phyloP scores from a whole-genome alignment of 2,797 vertebrate species.

The Capromys pilorides region DNA sequence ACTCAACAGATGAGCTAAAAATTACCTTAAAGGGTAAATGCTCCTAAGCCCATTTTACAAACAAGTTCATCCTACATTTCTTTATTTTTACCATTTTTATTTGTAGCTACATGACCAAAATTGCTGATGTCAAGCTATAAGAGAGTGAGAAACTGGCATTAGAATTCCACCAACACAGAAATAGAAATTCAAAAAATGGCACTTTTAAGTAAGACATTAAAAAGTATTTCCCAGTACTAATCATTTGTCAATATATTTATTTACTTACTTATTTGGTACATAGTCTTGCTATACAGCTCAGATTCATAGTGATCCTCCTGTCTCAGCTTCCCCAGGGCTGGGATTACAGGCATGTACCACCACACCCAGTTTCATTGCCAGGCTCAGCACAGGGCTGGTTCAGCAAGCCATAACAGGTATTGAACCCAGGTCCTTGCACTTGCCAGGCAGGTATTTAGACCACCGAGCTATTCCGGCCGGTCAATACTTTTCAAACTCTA shows the following conservation, averaged over 20 bases:
- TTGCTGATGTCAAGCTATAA: not conserved
- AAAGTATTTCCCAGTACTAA: not conserved
- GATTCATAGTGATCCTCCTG: too few species aligned
- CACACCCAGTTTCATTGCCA: too few species aligned
- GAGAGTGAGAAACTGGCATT: not conserved
- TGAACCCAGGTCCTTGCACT: too few species aligned
- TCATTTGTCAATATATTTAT: not conserved
- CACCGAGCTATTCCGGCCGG: not conserved
- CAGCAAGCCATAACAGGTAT: too few species aligned
- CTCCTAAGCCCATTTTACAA: not conserved
- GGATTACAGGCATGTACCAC: too few species aligned
- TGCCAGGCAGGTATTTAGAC: too few species aligned
- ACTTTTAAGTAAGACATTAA: conserved; percentile 33
- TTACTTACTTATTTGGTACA: too few species aligned
- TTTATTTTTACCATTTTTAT: not conserved
- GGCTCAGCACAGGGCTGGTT: too few species aligned
- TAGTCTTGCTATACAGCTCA: too few species aligned
- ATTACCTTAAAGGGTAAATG: not conserved
- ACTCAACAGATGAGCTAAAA: not conserved
- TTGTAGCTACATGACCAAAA: not conserved
- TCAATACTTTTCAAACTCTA: conserved; percentile 17
- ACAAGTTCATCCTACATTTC: not conserved
- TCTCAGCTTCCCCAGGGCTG: too few species aligned
- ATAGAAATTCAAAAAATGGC: not conserved
- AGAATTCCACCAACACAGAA: not conserved